phyloP scores from a whole-genome alignment of 1,140 invertebrate genomes.

The Halotydeus destructor region DNA sequence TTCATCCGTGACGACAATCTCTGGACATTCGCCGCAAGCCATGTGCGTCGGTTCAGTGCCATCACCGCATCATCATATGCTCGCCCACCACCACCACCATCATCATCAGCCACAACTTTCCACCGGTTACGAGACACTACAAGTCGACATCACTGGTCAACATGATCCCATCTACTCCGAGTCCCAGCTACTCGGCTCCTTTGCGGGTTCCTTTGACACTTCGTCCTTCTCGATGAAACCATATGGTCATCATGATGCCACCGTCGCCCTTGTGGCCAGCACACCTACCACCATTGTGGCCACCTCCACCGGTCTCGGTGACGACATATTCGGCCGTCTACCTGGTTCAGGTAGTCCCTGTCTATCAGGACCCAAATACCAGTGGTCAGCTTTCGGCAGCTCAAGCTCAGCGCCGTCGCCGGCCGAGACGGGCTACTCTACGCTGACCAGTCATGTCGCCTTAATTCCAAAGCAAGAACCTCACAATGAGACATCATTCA shows the following conservation, averaged over 20 bases:
- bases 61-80: not conserved
- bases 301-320: conserved; percentile 5
- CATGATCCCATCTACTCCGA: not conserved
- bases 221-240: conserved; percentile 21
- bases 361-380: conserved; percentile 28
- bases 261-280: conserved; percentile 16
- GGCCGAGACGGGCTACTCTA: conserved; percentile 11
- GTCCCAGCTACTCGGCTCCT: not conserved
- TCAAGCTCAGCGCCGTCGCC: conserved; percentile 3
- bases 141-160: not conserved
- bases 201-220: not conserved
- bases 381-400: conserved; percentile 29
- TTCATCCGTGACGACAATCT: conserved; percentile 7
- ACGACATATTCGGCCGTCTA: conserved; percentile 21
- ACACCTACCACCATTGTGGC: conserved; percentile 7
- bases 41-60: not conserved
- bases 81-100: conserved; percentile 1
- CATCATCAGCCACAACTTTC: too few relatives aligned
- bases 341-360: conserved; percentile 26
- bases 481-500: conserved; percentile 1
- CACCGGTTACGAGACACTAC: conserved; percentile 6
- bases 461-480: conserved; percentile 20
- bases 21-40: not conserved
- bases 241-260: too few relatives aligned
- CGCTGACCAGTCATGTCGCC: conserved; percentile 9